Evolutionary conservation across 2,888 invertebrate genomes (phyloP).

Genomic region (Drosophila neutralis): DNA sequence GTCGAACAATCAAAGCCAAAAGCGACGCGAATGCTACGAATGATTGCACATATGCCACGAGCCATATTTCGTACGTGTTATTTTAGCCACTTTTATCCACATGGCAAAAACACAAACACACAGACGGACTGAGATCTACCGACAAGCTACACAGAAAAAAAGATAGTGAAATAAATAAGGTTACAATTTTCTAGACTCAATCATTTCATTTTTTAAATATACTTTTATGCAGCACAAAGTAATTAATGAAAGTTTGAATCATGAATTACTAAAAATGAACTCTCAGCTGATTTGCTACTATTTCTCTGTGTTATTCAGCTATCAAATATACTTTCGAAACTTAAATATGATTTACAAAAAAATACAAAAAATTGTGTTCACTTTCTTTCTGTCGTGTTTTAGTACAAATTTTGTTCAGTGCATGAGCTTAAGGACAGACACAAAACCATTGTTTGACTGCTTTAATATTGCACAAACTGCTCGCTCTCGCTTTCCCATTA

Average conservation of each 20-base stretch:
- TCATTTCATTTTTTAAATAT: neutral
- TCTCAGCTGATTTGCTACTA: neutral
- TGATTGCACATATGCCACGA: constrained; percentile 67
- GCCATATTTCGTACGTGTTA: constrained; percentile 70
- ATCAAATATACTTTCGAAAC: neutral
- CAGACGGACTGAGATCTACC: constrained; percentile 15
- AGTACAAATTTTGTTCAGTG: neutral
- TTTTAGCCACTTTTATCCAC: constrained; percentile 61
- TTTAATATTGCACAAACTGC: constrained; percentile 53
- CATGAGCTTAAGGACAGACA: neutral
- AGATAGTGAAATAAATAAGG: neutral
- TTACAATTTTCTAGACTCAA: no score
- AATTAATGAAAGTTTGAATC: neutral
- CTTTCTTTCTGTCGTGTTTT: accelerated
- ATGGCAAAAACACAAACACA: constrained; percentile 14
- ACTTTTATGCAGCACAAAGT: neutral
- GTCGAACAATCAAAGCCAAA: constrained; percentile 41
- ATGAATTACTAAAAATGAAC: neutral
- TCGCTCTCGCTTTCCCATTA: neutral
- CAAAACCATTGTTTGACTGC: constrained; percentile 42
- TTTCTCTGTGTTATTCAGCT: neutral
- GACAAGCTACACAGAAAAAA: constrained; percentile 1
- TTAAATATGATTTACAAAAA: neutral
- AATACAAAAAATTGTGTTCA: neutral
- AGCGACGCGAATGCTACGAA: constrained; percentile 41